phyloP scores from a whole-genome alignment of 2,113 vertebrate species.

The Anseranas semipalmata region DNA sequence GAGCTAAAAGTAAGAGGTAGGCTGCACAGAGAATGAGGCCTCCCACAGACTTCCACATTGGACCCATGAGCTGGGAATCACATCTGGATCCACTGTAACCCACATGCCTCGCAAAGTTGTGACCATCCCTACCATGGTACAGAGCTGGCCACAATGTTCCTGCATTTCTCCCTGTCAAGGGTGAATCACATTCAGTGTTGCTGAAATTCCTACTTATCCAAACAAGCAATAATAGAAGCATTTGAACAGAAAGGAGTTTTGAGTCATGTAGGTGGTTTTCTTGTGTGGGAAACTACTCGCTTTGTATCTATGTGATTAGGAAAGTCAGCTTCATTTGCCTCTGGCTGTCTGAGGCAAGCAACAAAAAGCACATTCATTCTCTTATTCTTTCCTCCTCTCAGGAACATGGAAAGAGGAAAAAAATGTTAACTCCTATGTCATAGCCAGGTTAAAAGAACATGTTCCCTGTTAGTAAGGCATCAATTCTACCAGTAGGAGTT shows the following conservation, averaged over 20 bases:
- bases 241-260: conserved; percentile 44
- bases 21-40: not conserved
- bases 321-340: conserved; percentile 51
- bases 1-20: not conserved
- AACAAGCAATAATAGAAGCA: conserved; percentile 49
- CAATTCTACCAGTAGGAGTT: not conserved
- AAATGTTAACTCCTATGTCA: not conserved
- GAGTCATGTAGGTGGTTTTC: conserved; percentile 60
- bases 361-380: conserved; percentile 26
- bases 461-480: not conserved
- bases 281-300: conserved; percentile 62
- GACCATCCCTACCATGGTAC: rapidly evolving
- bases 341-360: conserved; percentile 25
- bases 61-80: not conserved
- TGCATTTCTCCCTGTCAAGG: not conserved
- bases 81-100: not conserved
- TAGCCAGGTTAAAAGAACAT: not conserved
- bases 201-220: conserved; percentile 53
- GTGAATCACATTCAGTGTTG: conserved; percentile 52
- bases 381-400: not conserved
- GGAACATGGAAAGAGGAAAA: not conserved
- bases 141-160: conserved; percentile 1
- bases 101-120: not conserved
- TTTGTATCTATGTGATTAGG: conserved; percentile 67
- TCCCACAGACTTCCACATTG: not conserved